Percentiles rank a stretch among this genome's conserved stretches.
Conservation (phyloP, 2,113 vertebrate genomes). For the Carassius carassius region DNA sequence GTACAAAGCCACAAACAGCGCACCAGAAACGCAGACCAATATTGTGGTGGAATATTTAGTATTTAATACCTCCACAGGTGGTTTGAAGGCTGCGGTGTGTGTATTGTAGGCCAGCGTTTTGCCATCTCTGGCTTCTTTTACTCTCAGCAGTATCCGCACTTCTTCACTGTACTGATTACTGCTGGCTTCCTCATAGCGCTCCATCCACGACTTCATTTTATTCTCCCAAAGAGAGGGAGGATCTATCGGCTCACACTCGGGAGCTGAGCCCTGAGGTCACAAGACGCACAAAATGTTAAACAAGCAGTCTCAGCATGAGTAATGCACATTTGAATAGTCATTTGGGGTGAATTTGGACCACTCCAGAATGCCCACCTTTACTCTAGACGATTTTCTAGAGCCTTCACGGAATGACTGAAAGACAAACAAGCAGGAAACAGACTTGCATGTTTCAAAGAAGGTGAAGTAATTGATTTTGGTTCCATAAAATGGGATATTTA, state of each 20-base stretch:
- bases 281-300: slow-evolving; percentile 58
- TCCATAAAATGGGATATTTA: too few species aligned
- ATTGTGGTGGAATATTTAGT: slow-evolving; percentile 34
- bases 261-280: slow-evolving; percentile 87
- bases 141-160: slow-evolving; percentile 88
- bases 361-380: slow-evolving; percentile 81
- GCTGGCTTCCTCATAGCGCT: slow-evolving; percentile 96
- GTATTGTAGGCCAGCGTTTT: slow-evolving; percentile 86
- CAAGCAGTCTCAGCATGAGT: neutral
- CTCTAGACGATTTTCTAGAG: slow-evolving; percentile 96
- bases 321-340: neutral
- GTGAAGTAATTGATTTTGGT: neutral
- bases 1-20: slow-evolving; percentile 60
- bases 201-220: slow-evolving; percentile 98
- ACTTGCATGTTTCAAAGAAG: neutral
- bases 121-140: slow-evolving; percentile 87
- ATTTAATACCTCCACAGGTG: slow-evolving; percentile 90
- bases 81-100: slow-evolving; percentile 86
- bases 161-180: slow-evolving; percentile 98
- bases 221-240: slow-evolving; percentile 93
- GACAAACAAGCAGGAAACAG: neutral
- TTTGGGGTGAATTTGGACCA: neutral
- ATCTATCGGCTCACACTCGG: slow-evolving; percentile 92
- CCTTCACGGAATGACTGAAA: slow-evolving; percentile 95
- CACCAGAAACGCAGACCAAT: neutral